Evolutionary conservation across 2,113 vertebrate genomes (phyloP), one percentile per base, ranked within the genome.

Genomic region (Hypocryptadius cinnamomeus): DNA sequence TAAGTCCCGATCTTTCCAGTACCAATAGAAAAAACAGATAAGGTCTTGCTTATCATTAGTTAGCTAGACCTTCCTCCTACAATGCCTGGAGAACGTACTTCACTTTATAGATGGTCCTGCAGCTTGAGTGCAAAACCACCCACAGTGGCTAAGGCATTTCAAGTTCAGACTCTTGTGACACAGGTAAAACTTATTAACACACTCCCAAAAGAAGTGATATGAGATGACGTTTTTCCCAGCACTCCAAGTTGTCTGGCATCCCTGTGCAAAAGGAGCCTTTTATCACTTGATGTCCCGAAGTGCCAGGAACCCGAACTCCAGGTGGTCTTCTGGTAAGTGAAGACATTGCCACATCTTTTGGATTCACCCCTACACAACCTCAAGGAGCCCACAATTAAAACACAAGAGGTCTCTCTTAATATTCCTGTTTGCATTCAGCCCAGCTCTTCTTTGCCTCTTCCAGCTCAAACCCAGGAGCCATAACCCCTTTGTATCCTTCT

Each of bases 21-120:
- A 68, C 16, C 0, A 0, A 65, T 1, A 60, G 22, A 47, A 35
- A 57, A 80, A 89, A 64, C 40, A 78, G 15, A 53, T 2, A 1
- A 77, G 33, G 28, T 83, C 42, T 54, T 8, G 1, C 45, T 81
- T 73, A 44, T 78, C 25, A 59, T 61, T 31, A 53, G 30, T 42
- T 71, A 68, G 15, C 23, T 3, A 3, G 21, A 47, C n/a, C 61
- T 44, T 92, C 21, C 24, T 94, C 71, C 60, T 60, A 17, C 2
- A 4, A 66, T 2, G 2, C 21, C 60, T 15, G 5, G 47, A 72
- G 33, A 74, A 54, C 0, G 3, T 42, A 6, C 42, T 66, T 73
- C 83, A 69, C 59, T 10, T 39, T 54, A 51, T 3, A 45, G 8
- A 5, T 11, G 20, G 33, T 33, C 64, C 39, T 11, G 1, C 31